Base-by-base conservation (phyloP, 2,113 vertebrate genomes). In the Hyperoodon ampullatus region DNA sequence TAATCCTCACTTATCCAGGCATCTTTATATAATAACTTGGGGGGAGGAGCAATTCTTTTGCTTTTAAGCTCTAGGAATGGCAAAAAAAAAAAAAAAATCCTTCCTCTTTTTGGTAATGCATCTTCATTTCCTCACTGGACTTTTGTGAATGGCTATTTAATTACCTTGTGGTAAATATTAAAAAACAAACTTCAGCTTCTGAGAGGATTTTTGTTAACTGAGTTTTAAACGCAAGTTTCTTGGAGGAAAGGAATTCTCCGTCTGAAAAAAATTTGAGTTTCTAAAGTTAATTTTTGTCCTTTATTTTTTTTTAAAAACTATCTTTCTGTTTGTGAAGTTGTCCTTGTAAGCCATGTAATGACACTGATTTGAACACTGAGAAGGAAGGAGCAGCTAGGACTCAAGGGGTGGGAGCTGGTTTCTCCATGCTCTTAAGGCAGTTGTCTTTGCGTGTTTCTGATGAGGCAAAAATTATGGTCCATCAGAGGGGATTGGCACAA, bases 181-280 rank as follows among this genome's bases (percentile, higher is more conserved):
- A 60, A 71, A 89, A 92, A 72, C 14, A 81, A 94, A 74, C 15
- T 88, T 93, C 14, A 44, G 11, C 10, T 50, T 61, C 44, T 86
- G 47, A 90, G 42, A 90, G 28, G 30, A 72, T 83, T 88, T 93
- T 58, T 84, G 15, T 90, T 78, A 66, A 44, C 50, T 53, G 13
- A 90, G 63, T 19, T 50, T 71, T 26, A 84, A 90, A 74, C 30
- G 30, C 47, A 74, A 12, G 33, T 61, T 94, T 97, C 68, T 74
- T 66, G 42, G 81, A 86, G 68, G 47, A 90, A 72, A 71, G 35
- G 39, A 82, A 63, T 61, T 94, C 39, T 97, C 63, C 42, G 42
- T n/a, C 63, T 74, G 89, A 61, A 93, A 90, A 68, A 30, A 93
- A 92, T 42, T 80, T 63, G n/a, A 90, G 42, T 74, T 70, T 95